A percentile compares a stretch with the other conserved stretches of the same genome.
phyloP scores from a whole-genome alignment of 2,888 invertebrate genomes.

The Pegoplata infirma region DNA sequence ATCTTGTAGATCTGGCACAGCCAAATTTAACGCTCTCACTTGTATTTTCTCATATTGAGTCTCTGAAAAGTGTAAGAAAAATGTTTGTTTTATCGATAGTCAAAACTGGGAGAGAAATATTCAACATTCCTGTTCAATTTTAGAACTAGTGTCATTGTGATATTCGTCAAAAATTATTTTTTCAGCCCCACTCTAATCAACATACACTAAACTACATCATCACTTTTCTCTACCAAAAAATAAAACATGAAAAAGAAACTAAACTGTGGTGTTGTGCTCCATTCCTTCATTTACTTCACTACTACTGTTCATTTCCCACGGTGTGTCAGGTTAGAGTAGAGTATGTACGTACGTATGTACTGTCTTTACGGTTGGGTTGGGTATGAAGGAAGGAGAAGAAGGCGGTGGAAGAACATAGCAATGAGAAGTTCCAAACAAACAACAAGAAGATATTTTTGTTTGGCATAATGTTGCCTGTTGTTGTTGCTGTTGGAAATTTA shows the following conservation, averaged over 20 bases:
- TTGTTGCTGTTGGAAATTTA: slow-evolving; percentile 53
- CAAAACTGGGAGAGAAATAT: too few species aligned
- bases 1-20: too few species aligned
- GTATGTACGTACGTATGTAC: slow-evolving; percentile 30
- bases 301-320: slow-evolving; percentile 78
- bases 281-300: slow-evolving; percentile 55
- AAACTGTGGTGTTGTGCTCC: slow-evolving; percentile 48
- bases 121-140: too few species aligned
- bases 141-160: too few species aligned
- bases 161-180: too few species aligned
- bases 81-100: too few species aligned
- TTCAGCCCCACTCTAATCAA: too few species aligned
- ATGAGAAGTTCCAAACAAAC: slow-evolving; percentile 6
- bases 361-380: slow-evolving; percentile 41
- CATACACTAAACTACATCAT: slow-evolving; percentile 43
- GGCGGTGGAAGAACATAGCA: slow-evolving; percentile 17
- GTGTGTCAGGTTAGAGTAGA: slow-evolving; percentile 65
- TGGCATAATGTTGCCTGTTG: slow-evolving; percentile 65
- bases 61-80: too few species aligned
- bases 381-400: slow-evolving; percentile 17
- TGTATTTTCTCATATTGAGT: too few species aligned
- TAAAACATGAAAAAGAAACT: slow-evolving; percentile 52
- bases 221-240: slow-evolving; percentile 32
- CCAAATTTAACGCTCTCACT: too few species aligned
- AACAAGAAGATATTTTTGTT: background rate